Percentiles rank a stretch among this genome's conserved stretches.
Evolutionary conservation across 2,888 invertebrate genomes (phyloP).

Genomic region (Petrolisthes cinctipes): DNA sequence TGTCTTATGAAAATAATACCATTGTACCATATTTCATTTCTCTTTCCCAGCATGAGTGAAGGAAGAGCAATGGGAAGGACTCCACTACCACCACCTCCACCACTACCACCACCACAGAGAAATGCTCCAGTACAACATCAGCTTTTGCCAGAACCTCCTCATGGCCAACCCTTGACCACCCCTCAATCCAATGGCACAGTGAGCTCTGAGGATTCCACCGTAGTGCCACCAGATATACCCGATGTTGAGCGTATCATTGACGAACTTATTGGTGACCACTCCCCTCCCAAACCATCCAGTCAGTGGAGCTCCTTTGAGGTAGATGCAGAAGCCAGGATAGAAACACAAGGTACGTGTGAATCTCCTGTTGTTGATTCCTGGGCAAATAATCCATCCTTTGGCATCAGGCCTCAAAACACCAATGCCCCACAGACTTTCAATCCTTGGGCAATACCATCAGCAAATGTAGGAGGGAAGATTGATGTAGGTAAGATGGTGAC

Average conservation of each 20-base stretch:
- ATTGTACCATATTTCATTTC: too few relatives aligned
- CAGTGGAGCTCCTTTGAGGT: constrained; percentile 23
- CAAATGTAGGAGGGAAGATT: constrained; percentile 25
- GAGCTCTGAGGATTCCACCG: constrained; percentile 16
- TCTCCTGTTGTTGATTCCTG: constrained; percentile 37
- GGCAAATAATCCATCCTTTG: constrained; percentile 27
- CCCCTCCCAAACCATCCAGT: constrained; percentile 34
- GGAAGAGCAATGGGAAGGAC: neutral
- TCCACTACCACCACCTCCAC: constrained; percentile 6
- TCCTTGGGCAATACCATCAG: constrained; percentile 34
- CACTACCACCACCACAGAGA: neutral
- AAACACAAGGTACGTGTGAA: constrained; percentile 32
- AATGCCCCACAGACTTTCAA: neutral
- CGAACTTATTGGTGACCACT: constrained; percentile 48
- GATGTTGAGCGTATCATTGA: constrained; percentile 53
- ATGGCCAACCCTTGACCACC: neutral
- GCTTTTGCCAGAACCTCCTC: neutral
- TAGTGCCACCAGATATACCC: constrained; percentile 39
- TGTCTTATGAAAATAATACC: too few relatives aligned
- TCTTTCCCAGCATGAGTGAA: constrained; percentile 28
- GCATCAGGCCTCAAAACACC: constrained; percentile 10
- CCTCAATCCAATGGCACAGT: constrained; percentile 38
- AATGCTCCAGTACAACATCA: constrained; percentile 1
- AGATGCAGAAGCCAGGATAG: constrained; percentile 24
- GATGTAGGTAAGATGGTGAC: constrained; percentile 52